Evolutionary conservation across 2,797 vertebrate species (phyloP).

Genomic region (Poecilia wingei): DNA sequence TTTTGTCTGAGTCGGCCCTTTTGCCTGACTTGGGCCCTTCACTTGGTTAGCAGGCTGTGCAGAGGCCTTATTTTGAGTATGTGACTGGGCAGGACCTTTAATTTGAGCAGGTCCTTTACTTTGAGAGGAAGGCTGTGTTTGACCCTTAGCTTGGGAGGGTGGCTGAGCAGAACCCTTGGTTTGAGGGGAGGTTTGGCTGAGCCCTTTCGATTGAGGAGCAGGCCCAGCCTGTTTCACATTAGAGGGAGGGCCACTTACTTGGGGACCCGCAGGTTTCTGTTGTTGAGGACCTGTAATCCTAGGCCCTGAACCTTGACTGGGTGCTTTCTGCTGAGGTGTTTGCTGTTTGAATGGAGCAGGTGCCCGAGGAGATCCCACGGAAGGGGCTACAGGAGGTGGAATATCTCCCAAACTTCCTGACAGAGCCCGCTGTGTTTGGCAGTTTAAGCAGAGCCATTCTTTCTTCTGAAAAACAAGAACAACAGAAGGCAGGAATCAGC

Average conservation of each 20-base stretch:
- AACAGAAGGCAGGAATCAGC: constrained; percentile 41
- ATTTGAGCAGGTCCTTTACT: constrained; percentile 60
- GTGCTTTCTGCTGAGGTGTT: constrained; percentile 75
- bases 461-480: constrained; percentile 88
- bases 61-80: constrained; percentile 64
- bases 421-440: constrained; percentile 96
- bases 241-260: constrained; percentile 86
- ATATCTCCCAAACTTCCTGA: constrained; percentile 93
- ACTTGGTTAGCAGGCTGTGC: constrained; percentile 63
- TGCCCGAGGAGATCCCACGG: constrained; percentile 81
- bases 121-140: constrained; percentile 60
- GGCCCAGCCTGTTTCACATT: constrained; percentile 83
- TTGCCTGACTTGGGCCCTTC: constrained; percentile 63
- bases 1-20: constrained; percentile 71
- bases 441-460: constrained; percentile 99
- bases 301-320: constrained; percentile 81
- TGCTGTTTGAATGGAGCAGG: constrained; percentile 79
- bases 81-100: constrained; percentile 64
- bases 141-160: constrained; percentile 56
- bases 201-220: constrained; percentile 79
- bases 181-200: constrained; percentile 66
- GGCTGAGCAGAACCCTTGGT: constrained; percentile 66
- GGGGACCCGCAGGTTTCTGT: constrained; percentile 79
- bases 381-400: constrained; percentile 78
- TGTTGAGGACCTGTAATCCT: constrained; percentile 78